Percentiles rank a stretch among this genome's conserved stretches.
phyloP scores from a whole-genome alignment of 2,113 vertebrate genomes.

The Desmodus rotundus region DNA sequence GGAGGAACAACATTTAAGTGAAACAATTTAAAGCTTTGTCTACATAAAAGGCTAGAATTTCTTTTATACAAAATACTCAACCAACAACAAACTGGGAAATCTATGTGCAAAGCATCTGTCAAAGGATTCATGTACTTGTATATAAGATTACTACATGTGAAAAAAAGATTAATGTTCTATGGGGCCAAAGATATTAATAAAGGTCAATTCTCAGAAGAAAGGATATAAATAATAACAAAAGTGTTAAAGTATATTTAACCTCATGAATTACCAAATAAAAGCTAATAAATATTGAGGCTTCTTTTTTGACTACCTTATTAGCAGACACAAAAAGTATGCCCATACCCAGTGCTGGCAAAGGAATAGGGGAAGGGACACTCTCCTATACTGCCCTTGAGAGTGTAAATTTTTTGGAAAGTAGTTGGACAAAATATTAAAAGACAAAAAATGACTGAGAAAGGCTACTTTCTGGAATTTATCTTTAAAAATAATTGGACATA shows the following conservation, averaged over 20 bases:
- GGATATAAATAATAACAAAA: not conserved
- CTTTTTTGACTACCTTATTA: not conserved
- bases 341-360: not conserved
- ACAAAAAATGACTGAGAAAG: not conserved
- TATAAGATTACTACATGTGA: not conserved
- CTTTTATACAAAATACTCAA: not conserved
- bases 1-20: not conserved
- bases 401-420: not conserved
- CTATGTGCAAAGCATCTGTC: not conserved
- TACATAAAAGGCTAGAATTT: conserved; percentile 10
- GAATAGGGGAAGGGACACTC: not conserved
- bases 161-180: not conserved
- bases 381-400: not conserved
- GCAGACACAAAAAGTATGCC: not conserved
- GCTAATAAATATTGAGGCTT: not conserved
- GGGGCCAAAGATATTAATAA: not conserved
- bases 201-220: conserved; percentile 2
- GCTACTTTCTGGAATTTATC: not conserved
- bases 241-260: not conserved
- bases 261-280: not conserved
- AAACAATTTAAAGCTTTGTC: not conserved
- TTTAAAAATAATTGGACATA: not conserved
- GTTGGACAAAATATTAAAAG: not conserved
- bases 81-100: not conserved
- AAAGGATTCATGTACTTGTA: not conserved